Base-by-base conservation (phyloP, 2,113 vertebrate genomes). In the Peromyscus leucopus region DNA sequence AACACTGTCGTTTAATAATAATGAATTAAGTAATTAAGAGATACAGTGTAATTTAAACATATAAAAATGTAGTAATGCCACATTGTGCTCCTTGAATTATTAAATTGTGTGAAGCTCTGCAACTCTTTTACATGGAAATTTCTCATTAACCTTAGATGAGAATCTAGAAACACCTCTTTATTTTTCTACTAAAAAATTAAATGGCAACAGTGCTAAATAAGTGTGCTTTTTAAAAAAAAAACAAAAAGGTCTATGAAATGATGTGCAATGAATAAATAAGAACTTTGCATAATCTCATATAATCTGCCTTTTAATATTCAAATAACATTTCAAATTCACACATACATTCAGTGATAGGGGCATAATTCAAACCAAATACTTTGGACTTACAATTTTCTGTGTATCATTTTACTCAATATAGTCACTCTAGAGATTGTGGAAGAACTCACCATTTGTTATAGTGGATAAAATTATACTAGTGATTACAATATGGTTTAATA, bases 61-160 rank as follows among this genome's bases (percentile, higher is more conserved):
- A 55, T 55, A 51, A 85, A 72, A 13, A 93, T 63, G 4, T 22
- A 86, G 1, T 12, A 31, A 42, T 96, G n/a, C 19, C 61, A 79
- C 71, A 33, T 46, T 48, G 78, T 57, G 16, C 4, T 9, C 89
- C 28, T 91, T 71, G 19, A 5, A 69, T 85, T 95, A 78, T 61
- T 96, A 89, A 89, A 57, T 42, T 90, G 7, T 90, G 39, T 69
- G 19, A 76, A 59, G 78, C 89, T 95, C 0, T 55, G 0, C 78
- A 72, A 92, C 2, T 51, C 2, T 36, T 84, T 74, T 72, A 72
- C 39, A 33, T n/a, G 83, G 71, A 84, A 67, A 83, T 95, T 8
- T 92, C 51, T 93, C 5, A 59, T 82, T 82, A 86, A 87, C 13
- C 17, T 83, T 89, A 97, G 65, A 39, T 42, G 71, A 90, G 75